Percentiles rank a stretch among this genome's conserved stretches.
Evolutionary conservation across 2,797 vertebrate species (phyloP).

Genomic region (Arrhamphus sclerolepis): DNA sequence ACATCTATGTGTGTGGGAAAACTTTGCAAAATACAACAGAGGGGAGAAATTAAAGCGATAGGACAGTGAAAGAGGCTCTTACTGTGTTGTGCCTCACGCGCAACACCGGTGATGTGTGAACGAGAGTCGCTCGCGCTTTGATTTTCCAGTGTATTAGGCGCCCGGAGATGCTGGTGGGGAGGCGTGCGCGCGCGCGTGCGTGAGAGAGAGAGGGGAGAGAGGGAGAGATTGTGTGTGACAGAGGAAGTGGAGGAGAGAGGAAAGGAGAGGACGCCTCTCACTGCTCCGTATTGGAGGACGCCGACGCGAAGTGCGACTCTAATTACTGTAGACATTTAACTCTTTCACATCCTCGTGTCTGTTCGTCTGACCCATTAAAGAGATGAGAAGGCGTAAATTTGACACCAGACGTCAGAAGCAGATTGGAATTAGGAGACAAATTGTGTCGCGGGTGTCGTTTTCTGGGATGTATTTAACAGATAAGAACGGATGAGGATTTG

Average conservation of each 20-base stretch:
- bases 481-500: conserved; percentile 51
- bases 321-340: conserved; percentile 86
- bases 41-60: conserved; percentile 13
- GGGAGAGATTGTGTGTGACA: too few species aligned
- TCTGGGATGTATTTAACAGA: conserved; percentile 52
- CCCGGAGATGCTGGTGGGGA: conserved; percentile 72
- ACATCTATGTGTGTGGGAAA: conserved; percentile 23
- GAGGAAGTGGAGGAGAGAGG: conserved; percentile 26
- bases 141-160: conserved; percentile 82
- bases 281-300: conserved; percentile 82
- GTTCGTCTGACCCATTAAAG: conserved; percentile 64
- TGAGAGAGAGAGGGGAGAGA: too few species aligned
- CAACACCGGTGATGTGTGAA: conserved; percentile 71
- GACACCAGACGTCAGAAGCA: conserved; percentile 66
- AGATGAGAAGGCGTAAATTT: conserved; percentile 54
- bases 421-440: conserved; percentile 68
- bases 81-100: conserved; percentile 62
- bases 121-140: conserved; percentile 74
- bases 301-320: conserved; percentile 66
- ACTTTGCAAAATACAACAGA: conserved; percentile 44
- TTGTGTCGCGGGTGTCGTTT: conserved; percentile 64
- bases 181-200: conserved; percentile 31
- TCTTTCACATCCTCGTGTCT: conserved; percentile 64
- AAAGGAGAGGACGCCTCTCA: conserved; percentile 62
- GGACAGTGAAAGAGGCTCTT: conserved; percentile 28